Conservation (phyloP, 1,140 invertebrate genomes). For the Polypedilum pembai region DNA sequence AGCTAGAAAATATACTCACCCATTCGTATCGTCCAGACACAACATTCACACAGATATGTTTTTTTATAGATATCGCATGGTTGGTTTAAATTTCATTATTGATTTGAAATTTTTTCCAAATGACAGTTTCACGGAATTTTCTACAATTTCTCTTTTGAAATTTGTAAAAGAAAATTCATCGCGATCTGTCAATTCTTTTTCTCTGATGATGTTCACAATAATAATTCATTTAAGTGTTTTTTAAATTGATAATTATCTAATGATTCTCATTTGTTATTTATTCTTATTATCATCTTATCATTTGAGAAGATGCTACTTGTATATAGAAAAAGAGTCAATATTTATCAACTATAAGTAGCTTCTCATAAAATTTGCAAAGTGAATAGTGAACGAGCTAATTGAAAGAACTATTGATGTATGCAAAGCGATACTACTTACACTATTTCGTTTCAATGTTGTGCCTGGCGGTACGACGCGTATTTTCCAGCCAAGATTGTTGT, state of each 20-base stretch:
- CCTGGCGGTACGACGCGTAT: slow-evolving; percentile 77
- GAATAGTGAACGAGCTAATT: slow-evolving; percentile 49
- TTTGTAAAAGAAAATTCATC: neutral
- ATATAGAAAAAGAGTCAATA: slow-evolving; percentile 29
- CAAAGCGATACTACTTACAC: neutral
- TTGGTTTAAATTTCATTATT: neutral
- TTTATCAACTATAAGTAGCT: slow-evolving; percentile 39
- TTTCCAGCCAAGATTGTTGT: slow-evolving; percentile 88
- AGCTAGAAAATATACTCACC: slow-evolving; percentile 21
- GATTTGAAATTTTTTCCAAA: neutral
- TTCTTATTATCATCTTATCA: neutral
- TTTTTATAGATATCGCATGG: slow-evolving; percentile 24
- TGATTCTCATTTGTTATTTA: neutral
- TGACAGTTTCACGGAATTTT: neutral
- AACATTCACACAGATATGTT: slow-evolving; percentile 29
- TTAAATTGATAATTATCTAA: neutral
- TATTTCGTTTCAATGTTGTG: slow-evolving; percentile 30
- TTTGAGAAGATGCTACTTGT: neutral
- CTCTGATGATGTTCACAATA: neutral
- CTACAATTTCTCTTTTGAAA: neutral
- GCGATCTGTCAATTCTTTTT: neutral
- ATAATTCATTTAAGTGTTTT: neutral
- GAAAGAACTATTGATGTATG: slow-evolving; percentile 7
- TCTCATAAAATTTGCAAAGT: slow-evolving; percentile 45
- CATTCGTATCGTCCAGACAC: neutral